phyloP scores from a whole-genome alignment of 30 jellyfish, hydroid and myxozoan species.

The Phacellophora camtschatica region DNA sequence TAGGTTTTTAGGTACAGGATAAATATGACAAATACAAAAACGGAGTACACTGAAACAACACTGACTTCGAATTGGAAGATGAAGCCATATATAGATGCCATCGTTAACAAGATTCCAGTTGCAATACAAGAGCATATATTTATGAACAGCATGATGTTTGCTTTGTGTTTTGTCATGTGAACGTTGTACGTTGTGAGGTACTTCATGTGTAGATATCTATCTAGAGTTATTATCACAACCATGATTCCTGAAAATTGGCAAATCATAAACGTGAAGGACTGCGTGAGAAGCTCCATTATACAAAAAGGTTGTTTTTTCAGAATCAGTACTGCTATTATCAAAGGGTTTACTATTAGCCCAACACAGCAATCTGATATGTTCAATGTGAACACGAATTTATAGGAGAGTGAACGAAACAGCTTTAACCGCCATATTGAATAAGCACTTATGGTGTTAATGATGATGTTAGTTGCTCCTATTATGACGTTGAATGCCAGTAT shows the following conservation, averaged over 20 bases:
- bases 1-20: constrained; percentile 29
- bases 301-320: constrained; percentile 32
- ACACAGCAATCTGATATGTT: constrained; percentile 25
- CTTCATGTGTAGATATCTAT: constrained; percentile 51
- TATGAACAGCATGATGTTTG: not conserved
- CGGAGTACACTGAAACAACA: constrained; percentile 14
- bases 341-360: constrained; percentile 32
- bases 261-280: constrained; percentile 18
- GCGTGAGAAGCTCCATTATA: constrained; percentile 24
- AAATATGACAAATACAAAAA: constrained; percentile 10
- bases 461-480: constrained; percentile 17
- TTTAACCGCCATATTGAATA: constrained; percentile 4
- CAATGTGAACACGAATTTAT: constrained; percentile 10
- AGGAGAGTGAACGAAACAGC: not conserved
- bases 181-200: constrained; percentile 16
- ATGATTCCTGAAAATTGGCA: constrained; percentile 48
- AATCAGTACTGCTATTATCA: constrained; percentile 2
- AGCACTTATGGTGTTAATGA: not conserved
- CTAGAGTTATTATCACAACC: constrained; percentile 47
- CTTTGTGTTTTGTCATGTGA: constrained; percentile 31
- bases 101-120: constrained; percentile 13
- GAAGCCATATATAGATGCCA: constrained; percentile 24
- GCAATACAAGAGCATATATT: constrained; percentile 28
- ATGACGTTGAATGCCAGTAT: constrained; percentile 10
- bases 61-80: constrained; percentile 40